Conservation (phyloP, 2,797 vertebrate species). For the Lepilemur ruficaudatus region DNA sequence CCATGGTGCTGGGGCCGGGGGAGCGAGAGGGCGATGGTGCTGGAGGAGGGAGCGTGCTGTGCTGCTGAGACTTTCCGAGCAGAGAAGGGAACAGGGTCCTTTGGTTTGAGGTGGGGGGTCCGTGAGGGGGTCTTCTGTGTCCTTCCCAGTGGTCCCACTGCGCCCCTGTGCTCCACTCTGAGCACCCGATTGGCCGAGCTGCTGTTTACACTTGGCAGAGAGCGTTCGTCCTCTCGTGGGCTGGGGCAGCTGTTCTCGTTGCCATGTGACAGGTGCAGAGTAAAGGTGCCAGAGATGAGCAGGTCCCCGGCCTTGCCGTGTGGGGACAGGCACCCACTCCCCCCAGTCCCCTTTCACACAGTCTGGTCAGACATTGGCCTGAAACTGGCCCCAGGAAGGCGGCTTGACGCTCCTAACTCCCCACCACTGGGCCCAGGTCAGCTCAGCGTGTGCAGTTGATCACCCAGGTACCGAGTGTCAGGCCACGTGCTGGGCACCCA, state of each 20-base stretch:
- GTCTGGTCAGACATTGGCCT: not conserved
- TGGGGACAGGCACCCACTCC: not conserved
- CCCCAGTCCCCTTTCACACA: not conserved
- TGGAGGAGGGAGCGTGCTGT: not conserved
- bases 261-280: not conserved
- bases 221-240: not conserved
- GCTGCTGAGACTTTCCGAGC: not conserved
- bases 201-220: not conserved
- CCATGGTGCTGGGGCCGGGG: accelerated
- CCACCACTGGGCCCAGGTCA: accelerated
- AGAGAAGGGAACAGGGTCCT: not conserved
- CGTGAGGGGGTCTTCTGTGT: not conserved
- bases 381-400: not conserved
- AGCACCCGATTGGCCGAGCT: accelerated
- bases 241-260: not conserved
- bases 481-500: accelerated
- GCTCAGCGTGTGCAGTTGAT: accelerated
- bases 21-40: not conserved
- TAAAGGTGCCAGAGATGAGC: too few relatives aligned
- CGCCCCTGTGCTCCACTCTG: not conserved
- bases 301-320: accelerated
- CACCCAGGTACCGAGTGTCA: not conserved
- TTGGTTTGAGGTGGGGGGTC: not conserved
- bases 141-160: not conserved
- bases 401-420: not conserved